Evolutionary conservation across 2,113 vertebrate genomes (phyloP).

Genomic region (Geococcyx californianus): DNA sequence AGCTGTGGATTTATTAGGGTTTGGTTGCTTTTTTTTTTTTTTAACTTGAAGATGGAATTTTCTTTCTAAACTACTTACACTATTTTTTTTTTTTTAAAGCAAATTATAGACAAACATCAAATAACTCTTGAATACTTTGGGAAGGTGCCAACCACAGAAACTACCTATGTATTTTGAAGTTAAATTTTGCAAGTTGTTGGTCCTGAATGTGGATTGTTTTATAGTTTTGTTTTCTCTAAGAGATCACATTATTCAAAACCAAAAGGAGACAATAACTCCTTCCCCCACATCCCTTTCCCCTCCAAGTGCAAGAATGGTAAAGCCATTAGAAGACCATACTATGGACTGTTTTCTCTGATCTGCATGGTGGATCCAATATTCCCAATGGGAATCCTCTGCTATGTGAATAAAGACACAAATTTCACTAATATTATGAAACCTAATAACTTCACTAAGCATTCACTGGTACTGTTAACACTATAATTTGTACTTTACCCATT

Average conservation of each 20-base stretch:
- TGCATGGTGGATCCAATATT: not conserved
- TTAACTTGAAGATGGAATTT: not conserved
- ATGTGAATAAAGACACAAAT: conserved; percentile 31
- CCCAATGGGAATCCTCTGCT: not conserved
- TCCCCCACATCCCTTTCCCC: not conserved
- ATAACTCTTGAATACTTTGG: not conserved
- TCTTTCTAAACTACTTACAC: not conserved
- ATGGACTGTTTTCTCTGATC: not conserved
- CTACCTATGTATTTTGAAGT: not conserved
- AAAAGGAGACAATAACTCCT: not conserved
- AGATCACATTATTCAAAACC: not conserved
- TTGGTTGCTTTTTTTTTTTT: not conserved
- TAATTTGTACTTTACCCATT: conserved; percentile 10
- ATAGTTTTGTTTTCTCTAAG: not conserved
- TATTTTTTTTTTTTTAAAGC: not conserved
- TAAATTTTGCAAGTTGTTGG: not conserved
- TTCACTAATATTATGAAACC: conserved; percentile 21
- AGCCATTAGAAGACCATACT: not conserved
- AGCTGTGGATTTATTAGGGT: not conserved
- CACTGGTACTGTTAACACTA: not conserved
- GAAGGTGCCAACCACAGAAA: not conserved
- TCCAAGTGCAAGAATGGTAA: not conserved
- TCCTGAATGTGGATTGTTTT: not conserved
- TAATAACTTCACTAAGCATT: not conserved
- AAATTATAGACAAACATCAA: not conserved